Base-by-base conservation (phyloP, 1,140 invertebrate genomes). In the Drosophila ananassae region DNA sequence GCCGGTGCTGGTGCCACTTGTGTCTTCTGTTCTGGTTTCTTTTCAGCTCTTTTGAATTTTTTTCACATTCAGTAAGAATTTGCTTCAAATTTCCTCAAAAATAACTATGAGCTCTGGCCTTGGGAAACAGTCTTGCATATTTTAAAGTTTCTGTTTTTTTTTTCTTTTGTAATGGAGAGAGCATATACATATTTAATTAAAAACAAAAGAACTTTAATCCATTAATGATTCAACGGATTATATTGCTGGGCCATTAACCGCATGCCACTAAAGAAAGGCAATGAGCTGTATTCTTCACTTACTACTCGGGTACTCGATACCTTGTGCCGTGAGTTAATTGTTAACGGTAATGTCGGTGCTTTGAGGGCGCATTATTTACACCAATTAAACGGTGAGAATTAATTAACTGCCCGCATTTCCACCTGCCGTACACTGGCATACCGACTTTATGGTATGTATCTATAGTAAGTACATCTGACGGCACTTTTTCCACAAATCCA, bases 301-400 rank as follows among this genome's bases (percentile, higher is more conserved):
- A n/a, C n/a, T n/a, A n/a, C n/a, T n/a, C 8, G 44, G 28, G n/a
- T 13, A 34, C 8, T 24, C 56, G 44, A 47, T 46, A 47, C 53
- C 28, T 57, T 21, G 21, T 22, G 39, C 25, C 24, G 3, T 32
- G 55, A 25, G 39, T 56, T 41, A 56, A 56, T 57, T 57, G 54
- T 32, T 46, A 7, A 17, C 41, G 41, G 41, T 44, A 44, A 44
- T 21, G 17, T 44, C 13, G 54, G 34, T 8, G 54, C 34, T 56
- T 56, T 22, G 54, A 57, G 54, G 13, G 6, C 13, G 41, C 41
- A 58, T 48, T 58, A 58, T 47, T 58, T 22, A 48, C 56, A 34
- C 41, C 56, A 48, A 58, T 58, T 58, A 48, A 37, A 39, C 56
- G 17, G 8, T 1, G 44, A 2, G n/a, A 32, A 58, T 58, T 58